Evolutionary conservation across 2,797 vertebrate genomes (phyloP), one percentile per base, ranked within the genome.

Genomic region (Mareca penelope): DNA sequence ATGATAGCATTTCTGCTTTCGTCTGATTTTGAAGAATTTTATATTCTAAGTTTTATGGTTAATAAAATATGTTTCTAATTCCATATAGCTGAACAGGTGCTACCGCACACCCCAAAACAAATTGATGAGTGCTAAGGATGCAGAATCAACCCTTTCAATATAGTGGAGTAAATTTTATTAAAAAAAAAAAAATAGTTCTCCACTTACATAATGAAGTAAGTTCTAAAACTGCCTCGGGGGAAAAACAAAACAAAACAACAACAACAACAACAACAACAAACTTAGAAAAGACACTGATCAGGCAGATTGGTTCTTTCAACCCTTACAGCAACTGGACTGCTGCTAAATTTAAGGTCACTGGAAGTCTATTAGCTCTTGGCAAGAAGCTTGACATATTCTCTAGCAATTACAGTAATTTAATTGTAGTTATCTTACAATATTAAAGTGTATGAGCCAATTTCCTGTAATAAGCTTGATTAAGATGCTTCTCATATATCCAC

Each of bases 391-490:
- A 96, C 82, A 92, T 94, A 89, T 92, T 95, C 82, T 89, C 56
- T 39, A 86, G 77, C 80, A 94, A 86, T 95, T 96, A 95, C 44
- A 88, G 73, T 96, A 95, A 94, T 93, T 96, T 95, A 96, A 94
- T 96, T 94, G 72, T 92, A 88, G 93, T 91, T 94, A 93, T 93
- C 92, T 89, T 89, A 72, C 10, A 84, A 56, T 52, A 95, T 92
- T 94, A 94, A 92, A 89, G 67, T 88, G 81, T 83, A 91, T 40
- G 72, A 79, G 73, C 73, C 91, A 92, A 89, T 96, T 96, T 96
- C 89, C 85, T 85, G 52, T 91, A 93, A 92, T 89, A 86, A 93
- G 65, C 55, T 91, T 96, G 87, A 94, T 93, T 95, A 94, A 92
- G 91, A 91, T 91, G 89, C 69, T 23, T 80, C 80, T 95, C 46